phyloP scores from a whole-genome alignment of 1,140 invertebrate species.

The Patella vulgata region DNA sequence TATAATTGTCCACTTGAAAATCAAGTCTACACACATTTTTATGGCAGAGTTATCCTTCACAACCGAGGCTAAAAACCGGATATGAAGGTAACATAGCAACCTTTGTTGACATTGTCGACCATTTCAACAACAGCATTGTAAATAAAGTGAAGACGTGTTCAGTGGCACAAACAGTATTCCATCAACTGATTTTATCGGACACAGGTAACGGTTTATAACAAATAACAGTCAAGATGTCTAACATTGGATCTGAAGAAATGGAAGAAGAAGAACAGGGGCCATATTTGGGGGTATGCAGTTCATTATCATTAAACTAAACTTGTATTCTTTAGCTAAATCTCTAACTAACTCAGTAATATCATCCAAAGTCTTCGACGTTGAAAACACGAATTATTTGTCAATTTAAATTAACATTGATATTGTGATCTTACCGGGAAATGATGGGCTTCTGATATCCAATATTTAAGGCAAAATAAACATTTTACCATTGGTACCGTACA shows the following conservation, averaged over 20 bases:
- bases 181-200: no score
- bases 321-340: no score
- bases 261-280: constrained; percentile 62
- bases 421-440: not conserved
- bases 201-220: not conserved
- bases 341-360: not conserved
- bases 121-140: no score
- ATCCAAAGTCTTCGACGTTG: not conserved
- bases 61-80: no score
- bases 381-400: not conserved
- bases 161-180: no score
- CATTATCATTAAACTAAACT: not conserved
- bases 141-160: no score
- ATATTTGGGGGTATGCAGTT: constrained; percentile 56
- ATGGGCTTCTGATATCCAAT: not conserved
- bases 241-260: constrained; percentile 59
- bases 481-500: no score
- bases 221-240: constrained; percentile 53
- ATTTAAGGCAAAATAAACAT: not conserved
- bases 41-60: no score
- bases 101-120: no score
- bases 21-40: no score
- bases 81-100: no score
- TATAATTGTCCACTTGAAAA: no score
- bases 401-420: not conserved